These are phyloP conservation scores for Sciurus vulgaris DNA, from an alignment of 2,797 vertebrate species.

Conservation along the genomic window DNA sequence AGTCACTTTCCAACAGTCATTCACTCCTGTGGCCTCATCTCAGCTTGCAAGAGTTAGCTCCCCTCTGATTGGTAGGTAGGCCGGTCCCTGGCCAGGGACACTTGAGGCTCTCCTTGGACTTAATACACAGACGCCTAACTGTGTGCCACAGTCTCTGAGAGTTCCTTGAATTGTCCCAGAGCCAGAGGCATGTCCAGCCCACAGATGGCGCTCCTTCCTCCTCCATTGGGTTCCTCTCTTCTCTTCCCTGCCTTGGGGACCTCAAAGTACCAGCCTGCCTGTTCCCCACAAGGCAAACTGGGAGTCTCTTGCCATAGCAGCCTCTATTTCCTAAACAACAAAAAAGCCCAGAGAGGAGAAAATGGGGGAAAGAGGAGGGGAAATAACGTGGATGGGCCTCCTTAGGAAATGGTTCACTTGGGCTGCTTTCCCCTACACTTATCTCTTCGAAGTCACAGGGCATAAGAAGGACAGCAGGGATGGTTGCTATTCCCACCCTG, in stretches of 20 bases:
- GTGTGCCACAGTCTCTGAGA: background rate
- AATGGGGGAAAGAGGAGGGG: background rate
- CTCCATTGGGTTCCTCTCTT: background rate
- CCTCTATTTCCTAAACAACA: constrained; percentile 9
- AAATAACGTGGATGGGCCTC: background rate
- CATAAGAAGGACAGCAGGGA: background rate
- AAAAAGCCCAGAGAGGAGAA: background rate
- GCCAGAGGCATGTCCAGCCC: background rate
- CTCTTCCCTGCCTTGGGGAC: background rate
- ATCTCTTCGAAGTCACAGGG: background rate
- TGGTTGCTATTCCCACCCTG: background rate
- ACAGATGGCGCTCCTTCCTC: background rate
- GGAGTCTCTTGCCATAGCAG: background rate
- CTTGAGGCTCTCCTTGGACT: constrained; percentile 48
- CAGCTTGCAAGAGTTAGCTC: background rate
- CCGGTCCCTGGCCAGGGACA: constrained; percentile 63
- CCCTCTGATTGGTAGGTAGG: constrained; percentile 52
- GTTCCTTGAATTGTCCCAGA: background rate
- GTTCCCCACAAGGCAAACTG: background rate
- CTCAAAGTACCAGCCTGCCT: background rate
- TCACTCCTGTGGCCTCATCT: background rate
- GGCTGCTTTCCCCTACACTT: background rate
- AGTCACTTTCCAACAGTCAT: constrained; percentile 1
- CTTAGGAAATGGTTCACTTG: background rate
- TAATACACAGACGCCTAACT: background rate